These are phyloP conservation scores for Callorhinus ursinus DNA, from an alignment of 2,113 vertebrate species.

Conservation along the genomic window DNA sequence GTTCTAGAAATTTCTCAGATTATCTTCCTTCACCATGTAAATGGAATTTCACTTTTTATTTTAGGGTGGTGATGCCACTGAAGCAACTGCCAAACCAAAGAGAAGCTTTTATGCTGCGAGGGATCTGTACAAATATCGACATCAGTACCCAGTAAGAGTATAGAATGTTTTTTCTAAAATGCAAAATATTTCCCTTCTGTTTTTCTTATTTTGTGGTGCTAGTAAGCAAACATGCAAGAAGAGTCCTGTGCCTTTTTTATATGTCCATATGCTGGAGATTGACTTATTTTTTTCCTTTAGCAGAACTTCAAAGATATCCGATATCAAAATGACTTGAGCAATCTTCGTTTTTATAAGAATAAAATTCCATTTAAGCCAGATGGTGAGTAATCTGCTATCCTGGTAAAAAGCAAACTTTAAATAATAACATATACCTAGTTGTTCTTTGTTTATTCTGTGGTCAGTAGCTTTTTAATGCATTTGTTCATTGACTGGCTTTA, in stretches of 20 bases:
- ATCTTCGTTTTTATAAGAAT: conserved; percentile 98
- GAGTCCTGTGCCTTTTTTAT: not conserved
- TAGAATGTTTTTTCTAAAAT: conserved; percentile 30
- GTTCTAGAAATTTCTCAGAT: conserved; percentile 48
- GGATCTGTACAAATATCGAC: conserved; percentile 98
- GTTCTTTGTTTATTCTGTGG: not conserved
- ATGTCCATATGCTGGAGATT: conserved; percentile 47
- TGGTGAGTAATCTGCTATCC: conserved; percentile 87
- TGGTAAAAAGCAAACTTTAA: conserved; percentile 49
- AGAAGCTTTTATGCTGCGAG: conserved; percentile 98
- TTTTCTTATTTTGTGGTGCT: conserved; percentile 19
- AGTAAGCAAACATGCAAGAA: not conserved
- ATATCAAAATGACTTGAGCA: conserved; percentile 94
- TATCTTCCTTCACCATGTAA: conserved; percentile 21
- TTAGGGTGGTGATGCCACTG: conserved; percentile 88
- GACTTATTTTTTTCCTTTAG: conserved; percentile 82
- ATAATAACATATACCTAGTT: not conserved
- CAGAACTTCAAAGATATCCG: conserved; percentile 95
- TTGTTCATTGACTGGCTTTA: not conserved
- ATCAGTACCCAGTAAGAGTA: conserved; percentile 96
- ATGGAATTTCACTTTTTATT: conserved; percentile 73
- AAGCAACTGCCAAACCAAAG: conserved; percentile 93
- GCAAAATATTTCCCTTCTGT: not conserved
- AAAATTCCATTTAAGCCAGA: conserved; percentile 98
- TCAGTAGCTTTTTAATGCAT: not conserved